These are phyloP conservation scores for Euura saliciscinereae DNA, from an alignment of 1,140 invertebrate species.

Conservation along the genomic window DNA sequence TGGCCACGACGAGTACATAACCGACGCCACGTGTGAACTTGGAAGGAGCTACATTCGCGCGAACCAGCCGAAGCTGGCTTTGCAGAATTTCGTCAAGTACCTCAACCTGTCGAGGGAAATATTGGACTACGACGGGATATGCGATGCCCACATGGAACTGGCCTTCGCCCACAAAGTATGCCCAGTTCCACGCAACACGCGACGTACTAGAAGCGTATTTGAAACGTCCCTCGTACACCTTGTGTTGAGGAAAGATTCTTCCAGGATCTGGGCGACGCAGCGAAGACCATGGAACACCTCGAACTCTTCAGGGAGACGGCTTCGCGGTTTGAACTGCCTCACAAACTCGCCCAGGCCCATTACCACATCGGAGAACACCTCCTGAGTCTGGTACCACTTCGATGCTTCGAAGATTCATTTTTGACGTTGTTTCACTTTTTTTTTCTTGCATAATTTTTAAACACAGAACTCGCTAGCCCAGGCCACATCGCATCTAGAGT, in stretches of 20 bases:
- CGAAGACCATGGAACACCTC: slow-evolving; percentile 34
- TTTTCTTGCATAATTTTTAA: neutral
- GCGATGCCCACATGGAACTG: slow-evolving; percentile 35
- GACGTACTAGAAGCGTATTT: neutral
- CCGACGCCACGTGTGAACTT: slow-evolving; percentile 32
- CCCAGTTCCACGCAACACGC: neutral
- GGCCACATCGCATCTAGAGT: slow-evolving; percentile 36
- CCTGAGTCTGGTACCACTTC: slow-evolving; percentile 30
- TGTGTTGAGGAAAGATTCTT: neutral
- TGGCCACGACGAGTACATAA: slow-evolving; percentile 26
- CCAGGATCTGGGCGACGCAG: slow-evolving; percentile 31
- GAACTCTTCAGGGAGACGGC: slow-evolving; percentile 28
- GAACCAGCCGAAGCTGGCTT: slow-evolving; percentile 23
- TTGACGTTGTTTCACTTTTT: slow-evolving; percentile 4
- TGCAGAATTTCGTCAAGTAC: slow-evolving; percentile 33
- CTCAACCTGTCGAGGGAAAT: slow-evolving; percentile 30
- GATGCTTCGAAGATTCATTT: neutral
- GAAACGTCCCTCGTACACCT: neutral
- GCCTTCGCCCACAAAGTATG: slow-evolving; percentile 39
- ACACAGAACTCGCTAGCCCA: slow-evolving; percentile 25
- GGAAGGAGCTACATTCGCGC: slow-evolving; percentile 29
- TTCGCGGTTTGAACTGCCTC: slow-evolving; percentile 21
- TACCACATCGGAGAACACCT: slow-evolving; percentile 38
- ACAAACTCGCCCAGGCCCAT: slow-evolving; percentile 39
- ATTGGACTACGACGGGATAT: slow-evolving; percentile 30